These are phyloP conservation scores for Orchestia grillus DNA, from an alignment of 1,140 invertebrate species.

Conservation along the genomic window DNA sequence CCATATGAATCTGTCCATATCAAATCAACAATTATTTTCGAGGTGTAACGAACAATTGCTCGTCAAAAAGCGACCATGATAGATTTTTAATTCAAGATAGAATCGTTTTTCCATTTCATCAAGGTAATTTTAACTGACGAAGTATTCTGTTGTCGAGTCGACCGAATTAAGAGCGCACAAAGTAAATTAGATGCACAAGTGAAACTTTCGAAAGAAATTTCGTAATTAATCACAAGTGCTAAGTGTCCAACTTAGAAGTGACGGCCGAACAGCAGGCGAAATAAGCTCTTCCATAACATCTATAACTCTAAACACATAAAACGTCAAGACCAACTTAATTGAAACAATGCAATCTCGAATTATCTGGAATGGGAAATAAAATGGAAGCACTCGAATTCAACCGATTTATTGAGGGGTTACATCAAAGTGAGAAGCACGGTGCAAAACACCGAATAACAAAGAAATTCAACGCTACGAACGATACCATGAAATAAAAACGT, in stretches of 20 bases:
- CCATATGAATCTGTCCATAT: not conserved
- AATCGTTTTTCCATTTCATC: too few relatives aligned
- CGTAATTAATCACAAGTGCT: not conserved
- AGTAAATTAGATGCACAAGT: not conserved
- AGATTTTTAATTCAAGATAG: too few relatives aligned
- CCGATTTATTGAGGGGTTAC: constrained; percentile 54
- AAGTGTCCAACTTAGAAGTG: not conserved
- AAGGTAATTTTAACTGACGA: too few relatives aligned
- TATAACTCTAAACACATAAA: not conserved
- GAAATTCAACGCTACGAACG: constrained; percentile 53
- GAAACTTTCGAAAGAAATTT: not conserved
- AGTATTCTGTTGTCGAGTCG: not conserved
- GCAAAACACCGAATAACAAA: constrained; percentile 53
- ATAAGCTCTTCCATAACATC: not conserved
- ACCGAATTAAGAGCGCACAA: not conserved
- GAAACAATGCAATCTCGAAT: constrained; percentile 22
- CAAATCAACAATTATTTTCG: not conserved
- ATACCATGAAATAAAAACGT: constrained; percentile 47
- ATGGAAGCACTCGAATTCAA: constrained; percentile 52
- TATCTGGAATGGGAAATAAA: constrained; percentile 52
- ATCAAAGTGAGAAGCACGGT: constrained; percentile 54
- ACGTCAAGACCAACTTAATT: constrained; percentile 31
- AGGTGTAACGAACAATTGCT: not conserved
- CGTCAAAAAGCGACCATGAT: not conserved
- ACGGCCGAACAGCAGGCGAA: not conserved